A percentile compares a stretch with the other conserved stretches of the same genome.
phyloP scores from a whole-genome alignment of 2,797 vertebrate genomes.

The Nothura maculosa region DNA sequence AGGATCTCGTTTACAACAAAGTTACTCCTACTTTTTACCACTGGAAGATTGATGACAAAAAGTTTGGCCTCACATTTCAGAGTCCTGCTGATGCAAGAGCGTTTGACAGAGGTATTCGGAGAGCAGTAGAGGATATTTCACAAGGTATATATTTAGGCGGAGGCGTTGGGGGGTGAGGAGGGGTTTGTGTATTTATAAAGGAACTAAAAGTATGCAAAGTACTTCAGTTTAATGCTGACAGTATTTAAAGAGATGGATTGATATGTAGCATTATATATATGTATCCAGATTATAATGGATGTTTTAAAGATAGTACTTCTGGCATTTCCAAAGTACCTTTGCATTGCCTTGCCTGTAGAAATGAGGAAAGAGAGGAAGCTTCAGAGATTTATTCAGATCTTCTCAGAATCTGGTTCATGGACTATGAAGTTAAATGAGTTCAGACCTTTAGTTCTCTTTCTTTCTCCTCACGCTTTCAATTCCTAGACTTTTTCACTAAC shows the following conservation, averaged over 20 bases:
- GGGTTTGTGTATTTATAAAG: not conserved
- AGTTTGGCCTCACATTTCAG: slow-evolving; percentile 98
- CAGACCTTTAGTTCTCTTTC: not conserved
- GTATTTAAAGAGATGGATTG: not conserved
- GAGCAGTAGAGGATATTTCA: slow-evolving; percentile 95
- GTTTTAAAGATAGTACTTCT: not conserved
- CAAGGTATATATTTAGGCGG: slow-evolving; percentile 85
- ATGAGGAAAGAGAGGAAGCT: not conserved
- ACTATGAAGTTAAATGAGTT: not conserved
- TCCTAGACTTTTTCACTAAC: not conserved
- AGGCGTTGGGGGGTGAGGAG: not conserved
- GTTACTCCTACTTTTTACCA: slow-evolving; percentile 99
- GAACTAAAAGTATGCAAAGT: not conserved
- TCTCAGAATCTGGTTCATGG: not conserved
- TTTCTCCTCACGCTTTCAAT: not conserved
- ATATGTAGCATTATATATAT: not conserved
- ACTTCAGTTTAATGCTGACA: not conserved
- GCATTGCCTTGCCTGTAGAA: not conserved
- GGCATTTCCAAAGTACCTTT: not conserved
- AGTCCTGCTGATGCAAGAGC: slow-evolving; percentile 97
- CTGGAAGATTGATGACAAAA: slow-evolving; percentile 98
- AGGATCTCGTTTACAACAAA: slow-evolving; percentile 97
- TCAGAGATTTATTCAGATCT: not conserved
- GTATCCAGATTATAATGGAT: not conserved
- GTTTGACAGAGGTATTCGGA: slow-evolving; percentile 95